A percentile compares a stretch with the other conserved stretches of the same genome.
Conservation (phyloP, 1,140 invertebrate species). For the Temnothorax nylanderi region DNA sequence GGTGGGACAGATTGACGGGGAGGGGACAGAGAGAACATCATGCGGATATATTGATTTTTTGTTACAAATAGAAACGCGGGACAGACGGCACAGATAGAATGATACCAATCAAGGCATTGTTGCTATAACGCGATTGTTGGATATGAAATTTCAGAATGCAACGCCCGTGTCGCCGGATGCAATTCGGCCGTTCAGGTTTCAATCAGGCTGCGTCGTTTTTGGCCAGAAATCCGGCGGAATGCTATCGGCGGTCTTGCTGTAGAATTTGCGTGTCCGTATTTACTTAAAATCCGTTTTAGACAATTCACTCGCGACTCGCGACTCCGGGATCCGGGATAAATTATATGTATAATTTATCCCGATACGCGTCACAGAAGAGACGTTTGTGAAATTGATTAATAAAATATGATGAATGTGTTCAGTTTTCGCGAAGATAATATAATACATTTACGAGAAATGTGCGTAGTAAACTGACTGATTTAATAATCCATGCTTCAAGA, state of each 20-base stretch:
- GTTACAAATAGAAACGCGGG: conserved; percentile 63
- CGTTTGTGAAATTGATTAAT: neutral
- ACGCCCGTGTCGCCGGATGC: neutral
- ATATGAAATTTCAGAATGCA: conserved; percentile 68
- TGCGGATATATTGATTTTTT: conserved; percentile 41
- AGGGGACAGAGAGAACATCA: conserved; percentile 18
- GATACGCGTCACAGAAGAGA: neutral
- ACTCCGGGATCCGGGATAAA: neutral
- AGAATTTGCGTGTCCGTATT: conserved; percentile 6
- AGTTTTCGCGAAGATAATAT: neutral
- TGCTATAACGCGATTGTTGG: conserved; percentile 65
- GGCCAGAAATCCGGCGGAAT: neutral
- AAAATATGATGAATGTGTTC: neutral
- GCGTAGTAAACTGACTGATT: neutral
- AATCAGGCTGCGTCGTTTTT: conserved; percentile 38
- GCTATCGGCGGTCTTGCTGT: conserved; percentile 1
- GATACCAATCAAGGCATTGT: conserved; percentile 71
- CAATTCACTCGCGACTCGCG: neutral
- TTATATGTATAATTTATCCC: neutral
- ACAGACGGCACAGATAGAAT: conserved; percentile 65
- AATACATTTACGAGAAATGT: neutral
- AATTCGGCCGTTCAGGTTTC: conserved; percentile 50
- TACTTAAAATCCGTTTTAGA: conserved; percentile 9
- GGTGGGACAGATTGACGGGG: neutral
- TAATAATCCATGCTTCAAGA: neutral